Evolutionary conservation across 2,113 vertebrate genomes (phyloP).

Genomic region (Grus americana): DNA sequence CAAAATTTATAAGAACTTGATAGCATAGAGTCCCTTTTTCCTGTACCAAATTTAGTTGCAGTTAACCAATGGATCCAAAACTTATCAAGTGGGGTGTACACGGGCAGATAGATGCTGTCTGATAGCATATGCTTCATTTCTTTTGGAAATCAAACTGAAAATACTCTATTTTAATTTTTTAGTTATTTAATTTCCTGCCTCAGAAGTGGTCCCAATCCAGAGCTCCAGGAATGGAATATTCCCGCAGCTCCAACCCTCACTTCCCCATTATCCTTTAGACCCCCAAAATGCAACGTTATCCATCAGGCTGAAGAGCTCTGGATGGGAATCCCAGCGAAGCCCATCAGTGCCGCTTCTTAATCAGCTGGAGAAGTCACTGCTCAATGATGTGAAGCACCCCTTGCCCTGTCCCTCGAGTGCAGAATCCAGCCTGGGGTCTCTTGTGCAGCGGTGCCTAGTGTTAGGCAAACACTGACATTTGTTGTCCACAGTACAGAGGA

Average conservation of each 20-base stretch:
- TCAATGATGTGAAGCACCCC: conserved; percentile 62
- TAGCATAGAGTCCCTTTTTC: not conserved
- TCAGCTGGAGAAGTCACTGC: conserved; percentile 56
- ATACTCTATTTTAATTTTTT: not conserved
- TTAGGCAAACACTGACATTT: not conserved
- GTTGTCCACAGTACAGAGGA: not conserved
- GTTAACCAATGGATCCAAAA: not conserved
- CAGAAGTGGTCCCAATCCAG: not conserved
- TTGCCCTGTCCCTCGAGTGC: conserved; percentile 48
- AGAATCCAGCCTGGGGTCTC: conserved; percentile 20
- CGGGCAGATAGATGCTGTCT: not conserved
- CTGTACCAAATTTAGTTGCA: not conserved
- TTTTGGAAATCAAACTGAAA: not conserved
- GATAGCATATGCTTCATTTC: not conserved
- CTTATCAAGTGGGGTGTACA: not conserved
- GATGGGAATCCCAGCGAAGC: conserved; percentile 43
- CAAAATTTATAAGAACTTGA: not conserved
- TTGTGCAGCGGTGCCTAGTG: not conserved
- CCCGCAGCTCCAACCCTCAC: not conserved
- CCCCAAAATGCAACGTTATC: not conserved
- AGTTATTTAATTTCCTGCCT: not conserved
- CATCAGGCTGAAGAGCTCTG: conserved; percentile 28
- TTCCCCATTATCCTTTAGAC: conserved; percentile 36
- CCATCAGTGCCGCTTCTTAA: conserved; percentile 48
- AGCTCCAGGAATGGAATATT: not conserved